Percentiles rank a stretch among this genome's conserved stretches.
phyloP scores from a whole-genome alignment of 2,113 vertebrate species.

The Pampusana beccarii region DNA sequence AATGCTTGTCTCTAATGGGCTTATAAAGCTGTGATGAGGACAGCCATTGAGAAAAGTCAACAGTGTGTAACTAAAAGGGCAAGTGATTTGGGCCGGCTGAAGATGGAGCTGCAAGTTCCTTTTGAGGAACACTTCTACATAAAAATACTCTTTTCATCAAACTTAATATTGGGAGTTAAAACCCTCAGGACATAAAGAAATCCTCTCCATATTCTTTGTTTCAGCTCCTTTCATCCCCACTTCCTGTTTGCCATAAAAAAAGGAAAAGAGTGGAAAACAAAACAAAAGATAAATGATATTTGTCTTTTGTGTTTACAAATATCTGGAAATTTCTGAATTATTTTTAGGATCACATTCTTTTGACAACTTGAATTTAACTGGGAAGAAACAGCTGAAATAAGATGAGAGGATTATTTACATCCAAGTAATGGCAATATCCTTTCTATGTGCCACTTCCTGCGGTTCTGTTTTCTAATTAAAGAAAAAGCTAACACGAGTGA shows the following conservation, averaged over 20 bases:
- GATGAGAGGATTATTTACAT: conserved; percentile 56
- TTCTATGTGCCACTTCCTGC: conserved; percentile 45
- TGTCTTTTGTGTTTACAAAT: background rate
- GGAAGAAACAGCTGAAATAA: conserved; percentile 51
- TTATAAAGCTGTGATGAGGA: conserved; percentile 45
- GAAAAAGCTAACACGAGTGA: conserved; percentile 63
- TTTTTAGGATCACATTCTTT: background rate
- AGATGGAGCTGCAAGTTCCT: background rate
- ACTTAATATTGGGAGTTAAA: background rate
- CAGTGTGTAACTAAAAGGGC: background rate
- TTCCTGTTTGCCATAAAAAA: background rate
- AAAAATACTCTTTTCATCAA: background rate
- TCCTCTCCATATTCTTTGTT: background rate
- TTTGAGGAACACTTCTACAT: background rate
- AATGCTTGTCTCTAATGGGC: conserved; percentile 43
- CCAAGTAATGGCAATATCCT: conserved; percentile 40
- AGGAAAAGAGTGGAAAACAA: background rate
- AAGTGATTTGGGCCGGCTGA: background rate
- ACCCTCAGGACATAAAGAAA: background rate
- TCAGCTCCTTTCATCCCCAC: background rate
- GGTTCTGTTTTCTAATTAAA: conserved; percentile 75
- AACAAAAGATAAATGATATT: background rate
- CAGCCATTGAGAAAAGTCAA: background rate
- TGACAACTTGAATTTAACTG: background rate
- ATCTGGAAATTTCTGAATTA: background rate